phyloP scores from a whole-genome alignment of 2,797 vertebrate species.

The Sebastes iracundus region DNA sequence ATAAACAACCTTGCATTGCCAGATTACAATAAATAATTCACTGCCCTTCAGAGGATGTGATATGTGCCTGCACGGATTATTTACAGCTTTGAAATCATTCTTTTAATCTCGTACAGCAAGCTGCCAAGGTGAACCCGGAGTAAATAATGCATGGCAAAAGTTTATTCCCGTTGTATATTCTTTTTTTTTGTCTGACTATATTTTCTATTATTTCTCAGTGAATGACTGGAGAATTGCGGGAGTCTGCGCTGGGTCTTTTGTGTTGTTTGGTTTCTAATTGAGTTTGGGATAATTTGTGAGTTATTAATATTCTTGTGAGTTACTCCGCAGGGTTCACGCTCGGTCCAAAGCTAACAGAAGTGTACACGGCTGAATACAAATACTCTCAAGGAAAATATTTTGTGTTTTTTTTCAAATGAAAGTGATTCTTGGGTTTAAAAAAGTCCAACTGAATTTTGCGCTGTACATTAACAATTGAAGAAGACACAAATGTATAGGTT shows the following conservation, averaged over 20 bases:
- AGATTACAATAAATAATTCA: conserved; percentile 89
- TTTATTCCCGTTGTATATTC: conserved; percentile 64
- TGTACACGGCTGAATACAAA: conserved; percentile 27
- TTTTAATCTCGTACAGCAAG: conserved; percentile 78
- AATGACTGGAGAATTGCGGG: conserved; percentile 20
- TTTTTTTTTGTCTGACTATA: conserved; percentile 42
- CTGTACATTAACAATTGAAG: not conserved
- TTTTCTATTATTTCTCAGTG: conserved; percentile 42
- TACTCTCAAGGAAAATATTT: not conserved
- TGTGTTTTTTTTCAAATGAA: not conserved
- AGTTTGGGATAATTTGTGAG: conserved; percentile 44
- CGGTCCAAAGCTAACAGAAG: conserved; percentile 24
- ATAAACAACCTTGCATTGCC: conserved; percentile 85
- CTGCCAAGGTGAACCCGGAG: conserved; percentile 78
- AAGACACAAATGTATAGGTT: not conserved
- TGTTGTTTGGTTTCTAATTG: conserved; percentile 40
- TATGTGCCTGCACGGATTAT: conserved; percentile 82
- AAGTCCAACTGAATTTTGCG: not conserved
- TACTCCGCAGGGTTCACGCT: conserved; percentile 20
- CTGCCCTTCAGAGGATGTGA: conserved; percentile 81
- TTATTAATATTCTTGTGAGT: conserved; percentile 43
- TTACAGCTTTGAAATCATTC: conserved; percentile 82
- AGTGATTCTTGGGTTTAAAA: not conserved
- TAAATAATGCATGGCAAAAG: conserved; percentile 76
- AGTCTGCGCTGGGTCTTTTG: conserved; percentile 6